phyloP scores from a whole-genome alignment of 2,113 vertebrate genomes.

The Alosa alosa region DNA sequence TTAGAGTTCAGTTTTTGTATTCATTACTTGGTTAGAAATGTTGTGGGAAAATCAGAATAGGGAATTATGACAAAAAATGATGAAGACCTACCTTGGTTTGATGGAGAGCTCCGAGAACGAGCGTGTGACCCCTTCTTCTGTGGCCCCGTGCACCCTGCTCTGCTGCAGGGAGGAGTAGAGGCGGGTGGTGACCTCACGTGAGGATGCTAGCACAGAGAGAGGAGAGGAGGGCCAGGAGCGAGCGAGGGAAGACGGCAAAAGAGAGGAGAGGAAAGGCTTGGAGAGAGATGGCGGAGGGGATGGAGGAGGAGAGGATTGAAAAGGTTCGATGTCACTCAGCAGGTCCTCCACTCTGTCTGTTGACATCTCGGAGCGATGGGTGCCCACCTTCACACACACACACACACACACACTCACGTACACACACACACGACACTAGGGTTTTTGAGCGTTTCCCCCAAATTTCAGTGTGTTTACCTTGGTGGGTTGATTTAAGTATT shows the following conservation, averaged over 20 bases:
- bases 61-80: no score
- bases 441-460: no score
- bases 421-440: not conserved
- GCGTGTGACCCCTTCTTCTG: conserved; percentile 42
- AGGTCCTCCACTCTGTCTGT: conserved; percentile 33
- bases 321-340: conserved; percentile 63
- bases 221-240: conserved; percentile 43
- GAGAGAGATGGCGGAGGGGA: conserved; percentile 33
- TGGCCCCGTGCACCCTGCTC: conserved; percentile 63
- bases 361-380: conserved; percentile 33
- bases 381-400: not conserved
- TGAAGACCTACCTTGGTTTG: conserved; percentile 26
- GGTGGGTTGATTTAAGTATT: no score
- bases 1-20: no score
- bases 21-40: no score
- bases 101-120: not conserved
- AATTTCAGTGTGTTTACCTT: no score
- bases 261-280: conserved; percentile 20
- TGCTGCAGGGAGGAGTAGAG: conserved; percentile 70
- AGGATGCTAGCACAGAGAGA: conserved; percentile 34
- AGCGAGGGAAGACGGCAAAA: conserved; percentile 36
- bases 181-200: conserved; percentile 68
- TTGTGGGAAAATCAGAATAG: not conserved
- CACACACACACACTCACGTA: conserved; percentile 8
- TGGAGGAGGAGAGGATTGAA: conserved; percentile 37